A percentile compares a stretch with the other conserved stretches of the same genome.
Evolutionary conservation across 2,888 invertebrate genomes (phyloP).

Genomic region (Heliconius aoede): DNA sequence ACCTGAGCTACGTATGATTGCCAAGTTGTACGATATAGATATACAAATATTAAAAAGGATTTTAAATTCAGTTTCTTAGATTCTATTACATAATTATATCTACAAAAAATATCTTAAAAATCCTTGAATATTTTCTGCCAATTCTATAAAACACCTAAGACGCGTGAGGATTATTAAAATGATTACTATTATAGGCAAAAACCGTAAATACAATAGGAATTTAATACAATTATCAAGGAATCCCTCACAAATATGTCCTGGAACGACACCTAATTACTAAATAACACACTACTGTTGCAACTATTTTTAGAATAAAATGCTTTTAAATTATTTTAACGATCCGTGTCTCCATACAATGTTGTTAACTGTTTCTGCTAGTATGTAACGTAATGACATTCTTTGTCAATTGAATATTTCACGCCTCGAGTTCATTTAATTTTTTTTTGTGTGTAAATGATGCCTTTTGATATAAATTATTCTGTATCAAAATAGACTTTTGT

Average conservation of each 20-base stretch:
- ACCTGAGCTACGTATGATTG: neutral
- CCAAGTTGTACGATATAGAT: neutral
- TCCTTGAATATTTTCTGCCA: neutral
- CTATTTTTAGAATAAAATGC: constrained; percentile 36
- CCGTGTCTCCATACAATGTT: constrained; percentile 35
- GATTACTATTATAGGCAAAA: constrained; percentile 1
- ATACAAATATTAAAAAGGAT: neutral
- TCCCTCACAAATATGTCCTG: constrained; percentile 5
- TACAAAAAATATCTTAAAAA: too few relatives aligned
- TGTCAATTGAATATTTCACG: neutral
- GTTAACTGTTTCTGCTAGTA: constrained; percentile 9
- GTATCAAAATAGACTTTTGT: too few relatives aligned
- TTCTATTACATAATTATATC: neutral
- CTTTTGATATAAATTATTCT: too few relatives aligned
- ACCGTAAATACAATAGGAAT: neutral
- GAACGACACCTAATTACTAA: constrained; percentile 32
- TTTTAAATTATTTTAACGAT: constrained; percentile 42
- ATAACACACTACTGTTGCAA: constrained; percentile 15
- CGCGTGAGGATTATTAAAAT: neutral
- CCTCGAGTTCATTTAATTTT: neutral
- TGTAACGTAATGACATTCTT: constrained; percentile 28
- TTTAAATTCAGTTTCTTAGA: too few relatives aligned
- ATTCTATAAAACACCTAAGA: neutral
- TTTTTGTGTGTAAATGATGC: neutral
- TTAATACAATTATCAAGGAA: constrained; percentile 12